Conservation (phyloP, 2,797 vertebrate species). For the Acanthurus tractus region DNA sequence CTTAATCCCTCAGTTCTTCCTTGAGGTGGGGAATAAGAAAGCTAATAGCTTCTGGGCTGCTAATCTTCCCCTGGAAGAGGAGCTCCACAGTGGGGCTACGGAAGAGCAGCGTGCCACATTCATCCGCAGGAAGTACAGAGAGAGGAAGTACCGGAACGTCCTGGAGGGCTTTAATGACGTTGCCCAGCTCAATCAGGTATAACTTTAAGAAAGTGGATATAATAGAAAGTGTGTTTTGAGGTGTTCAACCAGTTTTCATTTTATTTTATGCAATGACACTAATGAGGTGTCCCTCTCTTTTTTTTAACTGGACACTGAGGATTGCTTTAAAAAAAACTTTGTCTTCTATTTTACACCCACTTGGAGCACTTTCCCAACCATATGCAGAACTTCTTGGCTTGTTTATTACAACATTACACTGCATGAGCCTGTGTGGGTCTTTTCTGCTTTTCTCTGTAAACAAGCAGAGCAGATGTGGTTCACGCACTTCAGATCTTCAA, state of each 20-base stretch:
- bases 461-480: constrained; percentile 11
- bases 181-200: constrained; percentile 93
- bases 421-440: neutral
- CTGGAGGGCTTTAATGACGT: constrained; percentile 84
- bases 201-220: neutral
- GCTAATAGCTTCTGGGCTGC: constrained; percentile 96
- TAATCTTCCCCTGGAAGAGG: constrained; percentile 90
- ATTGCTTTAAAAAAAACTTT: neutral
- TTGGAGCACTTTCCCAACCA: neutral
- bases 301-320: neutral
- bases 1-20: constrained; percentile 88
- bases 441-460: constrained; percentile 13
- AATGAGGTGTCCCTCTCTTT: neutral
- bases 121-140: constrained; percentile 93
- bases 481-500: neutral
- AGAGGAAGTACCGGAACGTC: constrained; percentile 90
- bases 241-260: neutral
- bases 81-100: constrained; percentile 85
- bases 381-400: constrained; percentile 13
- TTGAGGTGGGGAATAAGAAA: constrained; percentile 93
- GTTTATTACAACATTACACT: neutral
- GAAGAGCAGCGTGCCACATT: constrained; percentile 90
- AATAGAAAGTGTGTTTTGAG: neutral
- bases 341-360: neutral
- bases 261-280: neutral